Evolutionary conservation across 2,888 invertebrate species (phyloP).

Genomic region (Caenorhabditis plicata): DNA sequence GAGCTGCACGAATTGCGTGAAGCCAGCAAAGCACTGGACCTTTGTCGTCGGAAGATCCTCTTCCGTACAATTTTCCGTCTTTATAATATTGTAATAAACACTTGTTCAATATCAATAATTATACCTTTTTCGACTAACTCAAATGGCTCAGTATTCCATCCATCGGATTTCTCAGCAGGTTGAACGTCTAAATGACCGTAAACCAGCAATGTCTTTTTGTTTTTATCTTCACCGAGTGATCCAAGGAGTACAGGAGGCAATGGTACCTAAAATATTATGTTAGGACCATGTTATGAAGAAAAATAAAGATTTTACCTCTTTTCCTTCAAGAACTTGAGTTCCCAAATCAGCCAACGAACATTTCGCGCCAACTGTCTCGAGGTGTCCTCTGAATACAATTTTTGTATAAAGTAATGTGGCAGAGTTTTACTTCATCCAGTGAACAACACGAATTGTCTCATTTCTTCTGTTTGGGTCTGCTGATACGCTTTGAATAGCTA

Average conservation of each 20-base stretch:
- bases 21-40: conserved; percentile 91
- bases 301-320: conserved; percentile 15
- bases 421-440: conserved; percentile 72
- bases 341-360: conserved; percentile 42
- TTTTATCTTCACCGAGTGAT: conserved; percentile 75
- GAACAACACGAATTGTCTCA: conserved; percentile 83
- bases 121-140: conserved; percentile 76
- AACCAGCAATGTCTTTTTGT: conserved; percentile 87
- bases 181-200: conserved; percentile 81
- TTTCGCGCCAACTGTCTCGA: conserved; percentile 32
- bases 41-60: conserved; percentile 82
- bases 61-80: conserved; percentile 84
- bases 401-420: not conserved
- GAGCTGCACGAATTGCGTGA: conserved; percentile 85
- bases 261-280: conserved; percentile 19
- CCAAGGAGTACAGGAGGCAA: conserved; percentile 61
- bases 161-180: conserved; percentile 67
- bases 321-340: conserved; percentile 39
- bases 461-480: conserved; percentile 81
- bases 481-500: conserved; percentile 90
- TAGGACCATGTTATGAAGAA: not conserved
- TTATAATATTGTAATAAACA: too few species aligned
- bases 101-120: too few species aligned
- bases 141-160: conserved; percentile 94
- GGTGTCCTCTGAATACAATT: conserved; percentile 7